Evolutionary conservation across 2,797 vertebrate genomes (phyloP).

Genomic region (Vireo griseus): DNA sequence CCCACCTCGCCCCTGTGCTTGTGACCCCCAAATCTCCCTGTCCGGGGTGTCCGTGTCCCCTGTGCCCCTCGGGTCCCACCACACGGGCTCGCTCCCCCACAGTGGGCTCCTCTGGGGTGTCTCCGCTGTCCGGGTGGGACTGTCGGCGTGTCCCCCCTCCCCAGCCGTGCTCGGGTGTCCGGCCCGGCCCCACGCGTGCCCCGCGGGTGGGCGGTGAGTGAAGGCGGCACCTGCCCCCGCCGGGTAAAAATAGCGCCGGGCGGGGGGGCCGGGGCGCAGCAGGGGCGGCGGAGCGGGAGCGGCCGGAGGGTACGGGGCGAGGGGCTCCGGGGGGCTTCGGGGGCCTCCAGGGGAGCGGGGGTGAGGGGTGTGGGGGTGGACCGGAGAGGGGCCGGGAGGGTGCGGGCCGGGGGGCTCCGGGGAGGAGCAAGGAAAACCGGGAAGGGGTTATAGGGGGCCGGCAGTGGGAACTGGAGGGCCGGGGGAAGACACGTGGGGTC

Average conservation of each 20-base stretch:
- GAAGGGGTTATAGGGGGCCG: too few relatives aligned
- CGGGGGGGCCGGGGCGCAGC: background rate
- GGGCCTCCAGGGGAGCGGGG: too few relatives aligned
- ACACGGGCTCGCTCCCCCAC: background rate
- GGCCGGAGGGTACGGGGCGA: background rate
- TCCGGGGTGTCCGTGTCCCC: background rate
- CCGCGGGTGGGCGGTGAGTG: constrained; percentile 11
- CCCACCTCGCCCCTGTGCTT: too few relatives aligned
- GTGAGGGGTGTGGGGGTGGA: too few relatives aligned
- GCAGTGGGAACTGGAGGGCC: background rate
- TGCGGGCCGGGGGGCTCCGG: background rate
- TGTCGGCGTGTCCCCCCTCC: background rate
- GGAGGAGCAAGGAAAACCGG: background rate
- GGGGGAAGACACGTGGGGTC: background rate
- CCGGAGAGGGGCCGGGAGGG: background rate
- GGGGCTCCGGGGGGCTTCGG: background rate
- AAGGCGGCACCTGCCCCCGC: constrained; percentile 10
- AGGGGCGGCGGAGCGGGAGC: background rate
- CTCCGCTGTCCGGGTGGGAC: background rate
- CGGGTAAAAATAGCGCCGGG: constrained; percentile 3
- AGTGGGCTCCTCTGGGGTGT: background rate
- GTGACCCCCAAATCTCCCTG: background rate
- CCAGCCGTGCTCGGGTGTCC: background rate
- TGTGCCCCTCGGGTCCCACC: background rate
- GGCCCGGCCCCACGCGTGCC: background rate